Percentiles rank a stretch among this genome's conserved stretches.
These are phyloP conservation scores for Orchesella cincta DNA, from an alignment of 1,140 invertebrate species.

Conservation along the genomic window DNA sequence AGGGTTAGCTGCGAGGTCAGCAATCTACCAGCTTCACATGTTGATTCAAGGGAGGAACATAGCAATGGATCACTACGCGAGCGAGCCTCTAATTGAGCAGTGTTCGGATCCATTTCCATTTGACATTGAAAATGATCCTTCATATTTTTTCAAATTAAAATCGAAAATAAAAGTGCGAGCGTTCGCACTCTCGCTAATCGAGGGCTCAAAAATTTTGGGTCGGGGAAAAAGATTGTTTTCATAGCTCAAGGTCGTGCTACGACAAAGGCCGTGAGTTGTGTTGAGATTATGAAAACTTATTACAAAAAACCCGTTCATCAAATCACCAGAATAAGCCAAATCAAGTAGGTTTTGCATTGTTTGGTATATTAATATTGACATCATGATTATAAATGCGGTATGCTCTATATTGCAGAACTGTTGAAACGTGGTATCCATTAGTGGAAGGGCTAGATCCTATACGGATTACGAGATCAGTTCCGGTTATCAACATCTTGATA, in stretches of 20 bases:
- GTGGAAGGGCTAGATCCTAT: constrained; percentile 71
- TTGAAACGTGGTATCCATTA: constrained; percentile 78
- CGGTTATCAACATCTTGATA: constrained; percentile 73
- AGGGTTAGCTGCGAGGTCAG: too few relatives aligned
- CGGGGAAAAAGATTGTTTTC: constrained; percentile 69
- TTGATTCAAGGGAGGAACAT: too few relatives aligned
- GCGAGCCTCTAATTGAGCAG: constrained; percentile 36
- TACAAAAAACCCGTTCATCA: constrained; percentile 68
- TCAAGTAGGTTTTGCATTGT: constrained; percentile 66
- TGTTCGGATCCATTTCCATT: constrained; percentile 29
- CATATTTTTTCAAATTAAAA: constrained; percentile 7
- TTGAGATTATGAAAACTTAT: constrained; percentile 80
- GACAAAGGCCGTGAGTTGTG: constrained; percentile 79
- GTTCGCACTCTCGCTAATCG: constrained; percentile 51
- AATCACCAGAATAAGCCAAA: constrained; percentile 72
- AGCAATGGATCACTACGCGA: constrained; percentile 38
- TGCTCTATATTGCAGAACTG: constrained; percentile 60
- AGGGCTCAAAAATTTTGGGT: constrained; percentile 68
- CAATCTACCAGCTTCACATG: too few relatives aligned
- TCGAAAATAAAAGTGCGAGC: constrained; percentile 21
- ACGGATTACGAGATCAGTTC: constrained; percentile 70
- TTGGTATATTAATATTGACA: too few relatives aligned
- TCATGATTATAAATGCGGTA: too few relatives aligned
- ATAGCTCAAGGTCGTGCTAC: constrained; percentile 72
- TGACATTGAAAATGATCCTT: constrained; percentile 20